Conservation (phyloP, 2,113 vertebrate genomes). For the Elephas maximus region DNA sequence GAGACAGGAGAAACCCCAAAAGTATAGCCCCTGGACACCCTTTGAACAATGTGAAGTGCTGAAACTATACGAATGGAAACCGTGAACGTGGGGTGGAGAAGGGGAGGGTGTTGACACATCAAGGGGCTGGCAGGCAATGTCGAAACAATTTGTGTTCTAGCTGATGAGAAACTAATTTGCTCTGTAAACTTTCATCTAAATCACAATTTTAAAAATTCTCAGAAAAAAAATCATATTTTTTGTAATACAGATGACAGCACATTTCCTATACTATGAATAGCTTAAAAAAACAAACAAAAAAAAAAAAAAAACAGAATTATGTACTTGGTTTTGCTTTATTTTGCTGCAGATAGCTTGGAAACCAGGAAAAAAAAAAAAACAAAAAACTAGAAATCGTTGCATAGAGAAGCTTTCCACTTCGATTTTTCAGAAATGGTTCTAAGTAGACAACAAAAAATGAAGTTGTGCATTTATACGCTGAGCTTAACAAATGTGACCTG, state of each 20-base stretch:
- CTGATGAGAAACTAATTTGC: too few relatives aligned
- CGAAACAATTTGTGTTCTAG: too few relatives aligned
- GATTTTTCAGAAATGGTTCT: neutral
- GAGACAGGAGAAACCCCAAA: too few relatives aligned
- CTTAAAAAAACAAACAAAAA: neutral
- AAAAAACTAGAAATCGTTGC: constrained; percentile 14
- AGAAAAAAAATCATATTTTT: neutral
- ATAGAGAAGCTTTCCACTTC: neutral
- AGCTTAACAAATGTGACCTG: neutral
- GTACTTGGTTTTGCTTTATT: neutral
- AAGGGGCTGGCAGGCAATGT: too few relatives aligned
- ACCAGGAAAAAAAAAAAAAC: neutral
- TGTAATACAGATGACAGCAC: neutral
- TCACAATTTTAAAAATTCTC: too few relatives aligned
- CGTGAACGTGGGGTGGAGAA: too few relatives aligned
- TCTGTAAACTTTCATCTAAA: too few relatives aligned
- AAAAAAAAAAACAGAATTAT: neutral
- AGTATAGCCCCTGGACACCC: too few relatives aligned
- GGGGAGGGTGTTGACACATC: too few relatives aligned
- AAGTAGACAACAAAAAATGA: neutral
- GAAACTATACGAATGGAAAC: too few relatives aligned
- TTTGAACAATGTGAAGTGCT: too few relatives aligned
- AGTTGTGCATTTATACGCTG: neutral
- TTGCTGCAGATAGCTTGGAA: neutral
- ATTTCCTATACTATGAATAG: neutral